Conservation (phyloP, 2,888 invertebrate species). For the Anticlea derivata region DNA sequence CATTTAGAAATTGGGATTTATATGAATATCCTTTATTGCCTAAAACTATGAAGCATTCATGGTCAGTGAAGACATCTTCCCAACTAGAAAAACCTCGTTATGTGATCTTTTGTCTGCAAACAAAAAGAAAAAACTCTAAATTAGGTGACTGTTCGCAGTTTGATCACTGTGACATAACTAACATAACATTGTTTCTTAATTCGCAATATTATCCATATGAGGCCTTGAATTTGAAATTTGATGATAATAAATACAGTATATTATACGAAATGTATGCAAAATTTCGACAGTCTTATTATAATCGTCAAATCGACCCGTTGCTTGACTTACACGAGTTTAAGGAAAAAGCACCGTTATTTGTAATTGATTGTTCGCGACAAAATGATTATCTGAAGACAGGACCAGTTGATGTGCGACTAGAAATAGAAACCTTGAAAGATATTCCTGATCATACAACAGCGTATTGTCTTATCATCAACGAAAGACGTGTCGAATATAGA, state of each 20-base stretch:
- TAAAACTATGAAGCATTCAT: constrained; percentile 2
- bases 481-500: constrained; percentile 35
- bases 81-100: constrained; percentile 15
- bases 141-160: background rate
- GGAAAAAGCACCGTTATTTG: constrained; percentile 35
- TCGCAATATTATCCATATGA: constrained; percentile 6
- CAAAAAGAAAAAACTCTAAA: background rate
- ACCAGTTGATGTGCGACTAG: constrained; percentile 37
- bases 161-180: constrained; percentile 7
- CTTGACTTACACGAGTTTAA: constrained; percentile 23
- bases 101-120: constrained; percentile 7
- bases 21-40: constrained; percentile 10
- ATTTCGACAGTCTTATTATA: constrained; percentile 42
- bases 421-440: constrained; percentile 34
- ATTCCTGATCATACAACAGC: constrained; percentile 37
- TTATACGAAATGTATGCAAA: constrained; percentile 38
- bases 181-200: constrained; percentile 2
- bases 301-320: constrained; percentile 30
- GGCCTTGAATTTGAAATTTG: constrained; percentile 22
- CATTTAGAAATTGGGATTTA: constrained; percentile 14
- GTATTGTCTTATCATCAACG: constrained; percentile 41
- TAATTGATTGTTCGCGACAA: constrained; percentile 41
- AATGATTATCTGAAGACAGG: constrained; percentile 38
- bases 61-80: constrained; percentile 28
- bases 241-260: constrained; percentile 34